These are phyloP conservation scores for Dasysyrphus albostriatus DNA, from an alignment of 2,888 invertebrate species.

Conservation along the genomic window DNA sequence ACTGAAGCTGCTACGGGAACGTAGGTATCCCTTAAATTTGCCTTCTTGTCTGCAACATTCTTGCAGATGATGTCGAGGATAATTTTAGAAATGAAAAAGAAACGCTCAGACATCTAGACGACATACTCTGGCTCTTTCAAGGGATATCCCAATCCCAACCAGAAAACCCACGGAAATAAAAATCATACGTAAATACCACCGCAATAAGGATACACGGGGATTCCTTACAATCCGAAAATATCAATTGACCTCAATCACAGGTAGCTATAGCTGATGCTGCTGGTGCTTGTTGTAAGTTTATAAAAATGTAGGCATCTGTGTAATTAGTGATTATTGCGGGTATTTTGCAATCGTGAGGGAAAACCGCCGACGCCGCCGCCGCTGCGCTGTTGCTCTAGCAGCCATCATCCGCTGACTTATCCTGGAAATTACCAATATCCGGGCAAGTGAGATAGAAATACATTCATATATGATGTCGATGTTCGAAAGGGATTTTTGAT, in stretches of 20 bases:
- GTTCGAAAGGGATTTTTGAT: background rate
- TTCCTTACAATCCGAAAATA: conserved; percentile 42
- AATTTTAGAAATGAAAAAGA: background rate
- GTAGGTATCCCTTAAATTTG: background rate
- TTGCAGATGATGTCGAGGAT: background rate
- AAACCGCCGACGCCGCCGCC: conserved; percentile 40
- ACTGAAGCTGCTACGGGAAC: background rate
- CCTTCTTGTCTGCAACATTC: conserved; percentile 41
- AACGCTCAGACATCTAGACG: conserved; percentile 44
- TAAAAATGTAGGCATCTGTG: conserved; percentile 48
- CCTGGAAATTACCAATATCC: conserved; percentile 67
- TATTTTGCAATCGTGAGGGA: conserved; percentile 65
- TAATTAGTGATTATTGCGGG: conserved; percentile 72
- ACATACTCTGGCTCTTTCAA: conserved; percentile 13
- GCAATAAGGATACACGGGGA: conserved; percentile 38
- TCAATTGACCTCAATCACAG: conserved; percentile 56
- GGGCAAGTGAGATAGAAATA: conserved; percentile 39
- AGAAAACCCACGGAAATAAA: conserved; percentile 66
- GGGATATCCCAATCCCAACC: conserved; percentile 71
- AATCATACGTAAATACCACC: conserved; percentile 41
- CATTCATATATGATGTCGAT: background rate
- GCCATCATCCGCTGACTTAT: conserved; percentile 45
- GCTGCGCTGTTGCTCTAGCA: background rate
- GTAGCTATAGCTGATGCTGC: conserved; percentile 9
- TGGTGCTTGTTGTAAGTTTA: background rate